Percentiles rank a stretch among this genome's conserved stretches.
Evolutionary conservation across 1,140 invertebrate species (phyloP).

Genomic region (Drosophila guanche): DNA sequence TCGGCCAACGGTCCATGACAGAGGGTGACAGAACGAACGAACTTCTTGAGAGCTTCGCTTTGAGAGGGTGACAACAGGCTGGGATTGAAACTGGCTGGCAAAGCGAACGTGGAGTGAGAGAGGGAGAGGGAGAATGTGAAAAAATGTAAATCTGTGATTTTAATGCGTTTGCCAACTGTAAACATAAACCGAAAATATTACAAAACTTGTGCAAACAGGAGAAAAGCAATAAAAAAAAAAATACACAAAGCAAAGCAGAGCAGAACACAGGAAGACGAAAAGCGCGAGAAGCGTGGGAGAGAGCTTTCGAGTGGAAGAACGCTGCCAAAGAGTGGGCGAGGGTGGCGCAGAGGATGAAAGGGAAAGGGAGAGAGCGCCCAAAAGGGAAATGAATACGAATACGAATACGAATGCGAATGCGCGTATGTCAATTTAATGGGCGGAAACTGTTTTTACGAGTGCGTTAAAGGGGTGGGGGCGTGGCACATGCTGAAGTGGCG

Average conservation of each 20-base stretch:
- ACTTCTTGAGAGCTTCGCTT: no score
- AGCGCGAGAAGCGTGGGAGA: constrained; percentile 7
- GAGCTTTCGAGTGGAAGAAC: no score
- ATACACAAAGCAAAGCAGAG: constrained; percentile 4
- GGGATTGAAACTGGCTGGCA: no score
- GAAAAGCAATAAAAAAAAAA: constrained; percentile 59
- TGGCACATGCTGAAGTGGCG: constrained; percentile 31
- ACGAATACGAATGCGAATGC: constrained; percentile 71
- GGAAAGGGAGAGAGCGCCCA: constrained; percentile 4
- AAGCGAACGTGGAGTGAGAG: background rate
- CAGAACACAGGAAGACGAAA: constrained; percentile 1
- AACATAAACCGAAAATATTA: constrained; percentile 82
- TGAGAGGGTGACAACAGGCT: no score
- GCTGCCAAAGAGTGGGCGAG: background rate
- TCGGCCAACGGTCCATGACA: no score
- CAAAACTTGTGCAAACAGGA: constrained; percentile 78
- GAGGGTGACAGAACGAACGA: no score
- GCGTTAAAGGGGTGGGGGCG: constrained; percentile 5
- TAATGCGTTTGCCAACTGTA: constrained; percentile 82
- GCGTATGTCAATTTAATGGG: constrained; percentile 82
- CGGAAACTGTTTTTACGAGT: constrained; percentile 61
- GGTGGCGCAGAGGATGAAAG: background rate
- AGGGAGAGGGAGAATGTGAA: constrained; percentile 26
- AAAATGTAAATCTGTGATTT: constrained; percentile 83
- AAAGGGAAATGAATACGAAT: constrained; percentile 75